phyloP scores from a whole-genome alignment of 35 echinoderm and acorn worm genomes.

The Nesometra sesokonis region DNA sequence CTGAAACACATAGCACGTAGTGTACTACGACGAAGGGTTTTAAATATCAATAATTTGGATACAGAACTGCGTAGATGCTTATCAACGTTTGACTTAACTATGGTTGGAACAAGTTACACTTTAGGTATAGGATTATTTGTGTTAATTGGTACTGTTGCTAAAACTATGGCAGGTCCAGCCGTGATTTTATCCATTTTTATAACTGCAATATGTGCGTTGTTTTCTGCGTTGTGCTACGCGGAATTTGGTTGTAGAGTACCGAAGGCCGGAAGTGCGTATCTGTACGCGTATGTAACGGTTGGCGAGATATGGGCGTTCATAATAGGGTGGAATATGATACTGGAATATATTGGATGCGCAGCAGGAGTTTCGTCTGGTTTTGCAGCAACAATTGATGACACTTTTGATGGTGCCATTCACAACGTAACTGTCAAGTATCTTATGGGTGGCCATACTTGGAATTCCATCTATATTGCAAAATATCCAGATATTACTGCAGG shows the following conservation, averaged over 20 bases:
- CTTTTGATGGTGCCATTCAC: not conserved
- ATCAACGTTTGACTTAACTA: not conserved
- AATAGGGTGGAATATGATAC: slow-evolving; percentile 2
- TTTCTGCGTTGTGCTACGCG: not conserved
- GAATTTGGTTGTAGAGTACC: not conserved
- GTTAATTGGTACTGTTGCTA: not conserved
- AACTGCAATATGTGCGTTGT: not conserved
- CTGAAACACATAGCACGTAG: not conserved
- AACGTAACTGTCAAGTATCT: slow-evolving; percentile 5
- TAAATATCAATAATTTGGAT: not conserved
- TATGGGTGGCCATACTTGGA: not conserved
- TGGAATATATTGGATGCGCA: not conserved
- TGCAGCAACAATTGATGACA: slow-evolving; percentile 17
- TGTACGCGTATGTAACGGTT: not conserved
- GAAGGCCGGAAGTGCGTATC: not conserved
- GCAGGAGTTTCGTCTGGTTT: slow-evolving; percentile 7
- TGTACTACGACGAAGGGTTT: not conserved
- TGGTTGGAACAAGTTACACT: not conserved
- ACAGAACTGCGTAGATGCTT: not conserved
- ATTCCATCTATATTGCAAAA: not conserved
- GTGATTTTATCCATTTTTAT: not conserved
- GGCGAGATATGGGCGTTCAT: not conserved
- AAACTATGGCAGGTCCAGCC: not conserved
- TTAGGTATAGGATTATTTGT: not conserved
- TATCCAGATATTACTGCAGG: slow-evolving; percentile 22